phyloP scores from a whole-genome alignment of 2,888 invertebrate genomes.

The Apantesis nais region DNA sequence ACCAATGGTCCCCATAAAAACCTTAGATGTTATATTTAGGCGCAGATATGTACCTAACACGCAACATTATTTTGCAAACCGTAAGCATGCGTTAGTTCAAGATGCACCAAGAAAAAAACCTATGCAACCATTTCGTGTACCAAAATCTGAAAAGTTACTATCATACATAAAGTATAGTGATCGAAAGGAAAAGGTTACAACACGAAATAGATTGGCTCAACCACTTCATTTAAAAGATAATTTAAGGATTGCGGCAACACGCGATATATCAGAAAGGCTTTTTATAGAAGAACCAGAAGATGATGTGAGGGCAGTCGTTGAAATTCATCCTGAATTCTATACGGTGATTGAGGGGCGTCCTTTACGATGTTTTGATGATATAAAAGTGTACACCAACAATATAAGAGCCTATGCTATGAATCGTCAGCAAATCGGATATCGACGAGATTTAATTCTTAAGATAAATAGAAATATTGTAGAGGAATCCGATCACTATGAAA shows the following conservation, averaged over 20 bases:
- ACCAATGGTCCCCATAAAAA: constrained; percentile 76
- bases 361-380: constrained; percentile 84
- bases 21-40: constrained; percentile 77
- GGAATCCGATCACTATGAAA: constrained; percentile 66
- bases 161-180: constrained; percentile 81
- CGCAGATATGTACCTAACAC: constrained; percentile 79
- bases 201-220: constrained; percentile 60
- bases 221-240: constrained; percentile 76
- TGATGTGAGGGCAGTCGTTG: constrained; percentile 85
- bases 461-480: constrained; percentile 68
- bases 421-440: constrained; percentile 80
- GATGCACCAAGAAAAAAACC: constrained; percentile 53
- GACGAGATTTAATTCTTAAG: constrained; percentile 73
- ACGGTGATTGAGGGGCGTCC: constrained; percentile 87
- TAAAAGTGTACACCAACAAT: constrained; percentile 85
- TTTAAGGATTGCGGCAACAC: constrained; percentile 71
- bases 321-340: constrained; percentile 88
- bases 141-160: constrained; percentile 74
- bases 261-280: constrained; percentile 85
- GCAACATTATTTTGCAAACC: constrained; percentile 78
- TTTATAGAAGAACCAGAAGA: constrained; percentile 85
- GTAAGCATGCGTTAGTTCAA: constrained; percentile 63
- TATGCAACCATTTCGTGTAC: constrained; percentile 67
- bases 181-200: constrained; percentile 67
- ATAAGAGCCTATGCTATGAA: constrained; percentile 80